A percentile compares a stretch with the other conserved stretches of the same genome.
phyloP scores from a whole-genome alignment of 2,113 vertebrate species.

The Ciconia maguari region DNA sequence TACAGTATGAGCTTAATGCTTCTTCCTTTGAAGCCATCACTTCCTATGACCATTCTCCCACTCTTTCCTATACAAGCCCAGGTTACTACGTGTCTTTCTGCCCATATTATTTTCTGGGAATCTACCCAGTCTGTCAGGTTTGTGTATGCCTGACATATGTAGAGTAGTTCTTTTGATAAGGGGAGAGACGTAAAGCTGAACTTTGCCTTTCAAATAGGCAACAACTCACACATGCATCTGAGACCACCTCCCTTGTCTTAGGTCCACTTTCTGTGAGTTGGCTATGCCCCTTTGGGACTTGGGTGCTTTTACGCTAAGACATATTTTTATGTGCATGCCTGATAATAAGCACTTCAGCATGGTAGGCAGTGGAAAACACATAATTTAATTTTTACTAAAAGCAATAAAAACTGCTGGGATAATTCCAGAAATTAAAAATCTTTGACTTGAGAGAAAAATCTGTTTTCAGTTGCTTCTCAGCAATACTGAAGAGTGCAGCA shows the following conservation, averaged over 20 bases:
- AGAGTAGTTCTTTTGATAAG: neutral
- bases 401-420: neutral
- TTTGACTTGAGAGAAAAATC: neutral
- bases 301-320: neutral
- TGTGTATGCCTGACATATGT: neutral
- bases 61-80: neutral
- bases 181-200: neutral
- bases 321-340: fast-evolving
- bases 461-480: neutral
- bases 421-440: neutral
- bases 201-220: neutral
- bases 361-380: neutral
- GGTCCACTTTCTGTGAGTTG: too few relatives aligned
- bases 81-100: neutral
- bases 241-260: neutral
- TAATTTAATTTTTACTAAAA: neutral
- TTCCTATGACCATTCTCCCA: neutral
- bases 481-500: neutral
- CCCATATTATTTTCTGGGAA: neutral
- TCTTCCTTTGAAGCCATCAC: neutral
- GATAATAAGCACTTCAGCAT: neutral
- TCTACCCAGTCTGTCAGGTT: neutral
- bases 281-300: fast-evolving
- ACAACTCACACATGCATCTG: neutral
- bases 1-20: neutral